Base-by-base conservation (phyloP, 2,888 invertebrate genomes). In the Drosophila fungiperda region DNA sequence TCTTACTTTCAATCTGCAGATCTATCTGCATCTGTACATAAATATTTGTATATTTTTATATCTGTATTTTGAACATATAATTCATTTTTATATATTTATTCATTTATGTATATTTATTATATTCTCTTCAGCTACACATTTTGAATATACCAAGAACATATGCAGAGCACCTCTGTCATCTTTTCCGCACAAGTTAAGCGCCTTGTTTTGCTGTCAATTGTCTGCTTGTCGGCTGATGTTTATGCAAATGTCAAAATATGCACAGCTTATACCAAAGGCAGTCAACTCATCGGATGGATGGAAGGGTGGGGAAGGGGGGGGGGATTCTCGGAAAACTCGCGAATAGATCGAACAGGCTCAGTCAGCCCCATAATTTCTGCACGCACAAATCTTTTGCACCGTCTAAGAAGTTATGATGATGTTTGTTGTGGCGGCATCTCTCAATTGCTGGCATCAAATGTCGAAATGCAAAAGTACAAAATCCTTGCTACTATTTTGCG, bases 391-490 rank as follows among this genome's bases (percentile, higher is more conserved):
- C 36, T 26, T 17, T 38, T 65, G 59, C 57, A 65, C 65, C 58
- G 60, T 11, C 23, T 55, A 48, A 33, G 58, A 59, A 65, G 61
- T 65, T 76, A 73, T 62, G 69, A 78, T 57, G 73, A 63, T 38
- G n/a, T 11, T 55, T 55, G 7, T 12, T 71, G 45, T 59, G 57
- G 50, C 53, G 50, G 49, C 42, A 63, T 49, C 29, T 55, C 35
- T 62, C 66, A 42, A 59, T 64, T 54, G 57, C 33, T 53, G 73
- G 58, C 73, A 64, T 80, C 69, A 78, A 83, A 78, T 26, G 68
- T 66, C 72, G 55, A 78, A 78, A 82, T 78, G 73, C 80, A 68
- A 85, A 83, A 83, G 84, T 75, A 78, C 80, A 66, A 85, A 87
- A 78, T 69, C 52, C 48, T 54, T 61, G 63, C 70, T 59, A 80